Evolutionary conservation across 2,113 vertebrate species (phyloP), one percentile per base, ranked within the genome.

Genomic region (Rhadina sibilatrix): DNA sequence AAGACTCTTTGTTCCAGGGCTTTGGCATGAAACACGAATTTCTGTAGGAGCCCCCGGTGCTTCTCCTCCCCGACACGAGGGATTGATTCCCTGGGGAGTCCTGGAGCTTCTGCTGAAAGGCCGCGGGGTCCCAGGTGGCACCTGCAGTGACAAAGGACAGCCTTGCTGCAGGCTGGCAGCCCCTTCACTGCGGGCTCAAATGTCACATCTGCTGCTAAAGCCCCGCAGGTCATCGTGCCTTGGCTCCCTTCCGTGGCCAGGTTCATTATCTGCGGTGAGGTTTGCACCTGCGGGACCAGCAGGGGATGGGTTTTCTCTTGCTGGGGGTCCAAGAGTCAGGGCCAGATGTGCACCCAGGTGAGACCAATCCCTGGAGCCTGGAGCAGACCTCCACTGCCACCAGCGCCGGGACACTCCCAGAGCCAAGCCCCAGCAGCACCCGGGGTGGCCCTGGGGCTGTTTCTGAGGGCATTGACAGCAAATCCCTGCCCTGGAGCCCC

Each of bases 201-300:
- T 23, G 30, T 31, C 71, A 37, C 0, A 3, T 7, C 72, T 46
- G 35, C 52, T 35, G 0, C 23, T 5, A 11, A 24, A 60, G 15
- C 44, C n/a, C 31, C 10, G 44, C 57, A n/a, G 21, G 7, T 68
- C 5, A 0, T 6, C 21, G 33, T 3, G 59, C 12, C 0, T 0
- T 4, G 6, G 37, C 38, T 42, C 16, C 7, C 11, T n/a, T 5
- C 27, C 10, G 0, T 10, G 18, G 47, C 22, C 75, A 61, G 6
- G 33, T 15, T 14, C 35, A 6, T 5, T 6, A 13, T 7, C 15
- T 20, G 72, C 37, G 2, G 69, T 3, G 50, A 8, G 21, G 24
- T 20, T 14, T 18, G 33, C 28, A 30, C 37, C 49, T 28, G 28
- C 10, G 40, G 19, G 8, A 37, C 25, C 0, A 30, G 65, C n/a